Base-by-base conservation (phyloP, 2,888 invertebrate species). In the Lucinisca nassula region DNA sequence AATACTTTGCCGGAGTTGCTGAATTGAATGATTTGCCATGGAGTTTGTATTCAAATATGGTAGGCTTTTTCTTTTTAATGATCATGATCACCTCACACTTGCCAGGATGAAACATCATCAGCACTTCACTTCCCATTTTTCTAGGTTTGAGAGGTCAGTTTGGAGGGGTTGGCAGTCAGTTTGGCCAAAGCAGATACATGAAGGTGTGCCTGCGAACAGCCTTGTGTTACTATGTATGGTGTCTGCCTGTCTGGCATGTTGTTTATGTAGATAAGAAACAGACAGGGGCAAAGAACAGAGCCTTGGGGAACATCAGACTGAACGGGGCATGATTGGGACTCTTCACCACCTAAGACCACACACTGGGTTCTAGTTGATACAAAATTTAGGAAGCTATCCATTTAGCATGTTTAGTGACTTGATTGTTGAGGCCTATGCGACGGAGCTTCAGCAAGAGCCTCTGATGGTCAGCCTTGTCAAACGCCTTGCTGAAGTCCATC, bases 41-140 rank as follows among this genome's bases (percentile, higher is more conserved):
- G 27, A 75, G 61, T n/a, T 21, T 73, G 27, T 81, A 75, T 32
- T 61, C 24, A 14, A n/a, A 21, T n/a, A n/a, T n/a, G n/a, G n/a
- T n/a, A n/a, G n/a, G n/a, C n/a, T n/a, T 61, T 40, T 30, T 74
- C 61, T 58, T 75, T 73, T 74, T 75, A n/a, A 75, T 67, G 4
- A 81, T 40, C 24, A 30, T 40, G 8, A 75, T n/a, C 17, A 81
- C 81, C 45, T 61, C 45, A 40, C 30, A 75, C 24, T 67, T 81
- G 27, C 73, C 55, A 24, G 80, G 73, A 45, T 61, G 75, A 38
- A 81, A 81, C 24, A 27, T 14, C 40, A 81, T 75, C n/a, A 75
- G 21, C 74, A 61, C 55, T 4, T 70, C 49, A 17, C 12, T n/a
- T 35, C 27, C 58, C 80, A 73, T 35, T 51, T 72, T 1, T 73